These are phyloP conservation scores for Pheosia gnoma DNA, from an alignment of 2,888 invertebrate genomes.

Conservation along the genomic window DNA sequence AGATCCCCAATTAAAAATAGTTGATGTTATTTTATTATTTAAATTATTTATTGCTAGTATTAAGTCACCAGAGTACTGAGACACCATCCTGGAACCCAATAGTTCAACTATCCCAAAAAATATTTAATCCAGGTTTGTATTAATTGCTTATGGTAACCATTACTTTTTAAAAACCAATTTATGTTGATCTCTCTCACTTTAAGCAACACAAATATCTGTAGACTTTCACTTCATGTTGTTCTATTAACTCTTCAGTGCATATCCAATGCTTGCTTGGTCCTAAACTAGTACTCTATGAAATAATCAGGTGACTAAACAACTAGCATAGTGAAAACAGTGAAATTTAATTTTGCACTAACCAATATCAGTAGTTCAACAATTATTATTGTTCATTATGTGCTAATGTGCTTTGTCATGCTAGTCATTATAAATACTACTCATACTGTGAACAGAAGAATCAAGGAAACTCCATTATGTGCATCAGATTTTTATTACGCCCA, in stretches of 20 bases:
- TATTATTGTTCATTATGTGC: background rate
- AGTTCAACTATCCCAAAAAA: conserved; percentile 63
- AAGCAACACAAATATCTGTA: background rate
- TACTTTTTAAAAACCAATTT: conserved; percentile 6
- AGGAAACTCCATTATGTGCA: too few relatives aligned
- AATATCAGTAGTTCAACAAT: background rate
- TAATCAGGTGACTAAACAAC: background rate
- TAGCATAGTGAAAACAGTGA: background rate
- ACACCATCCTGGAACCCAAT: conserved; percentile 65
- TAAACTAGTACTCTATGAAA: background rate
- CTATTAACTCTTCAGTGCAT: background rate
- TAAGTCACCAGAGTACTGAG: conserved; percentile 59
- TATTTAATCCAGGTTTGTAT: conserved; percentile 69
- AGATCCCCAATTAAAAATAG: background rate
- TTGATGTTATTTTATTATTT: conserved; percentile 26
- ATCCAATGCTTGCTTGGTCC: background rate
- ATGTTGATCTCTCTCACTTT: background rate
- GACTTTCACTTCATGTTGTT: background rate
- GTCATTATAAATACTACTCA: background rate
- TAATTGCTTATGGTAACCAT: conserved; percentile 33
- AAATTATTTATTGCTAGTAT: conserved; percentile 46
- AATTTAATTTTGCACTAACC: background rate
- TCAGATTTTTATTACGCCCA: too few relatives aligned
- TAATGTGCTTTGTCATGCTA: background rate
- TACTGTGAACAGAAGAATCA: too few relatives aligned